Percentiles rank a stretch among this genome's conserved stretches.
These are phyloP conservation scores for Meliscaeva auricollis DNA, from an alignment of 2,888 invertebrate species.

Conservation along the genomic window DNA sequence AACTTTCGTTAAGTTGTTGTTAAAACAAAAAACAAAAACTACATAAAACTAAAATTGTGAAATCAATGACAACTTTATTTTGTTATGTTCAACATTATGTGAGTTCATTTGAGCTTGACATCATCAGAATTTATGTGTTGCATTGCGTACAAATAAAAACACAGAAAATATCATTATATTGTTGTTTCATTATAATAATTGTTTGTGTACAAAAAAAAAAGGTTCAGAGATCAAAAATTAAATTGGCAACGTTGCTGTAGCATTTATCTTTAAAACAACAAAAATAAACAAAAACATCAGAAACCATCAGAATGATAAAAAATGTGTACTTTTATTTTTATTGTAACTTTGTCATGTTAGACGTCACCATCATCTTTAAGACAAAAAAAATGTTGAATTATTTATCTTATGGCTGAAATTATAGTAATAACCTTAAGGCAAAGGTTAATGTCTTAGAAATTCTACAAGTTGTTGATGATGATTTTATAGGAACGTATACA, in stretches of 20 bases:
- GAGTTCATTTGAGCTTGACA: slow-evolving; percentile 66
- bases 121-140: slow-evolving; percentile 37
- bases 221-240: slow-evolving; percentile 63
- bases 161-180: slow-evolving; percentile 5
- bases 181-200: slow-evolving; percentile 35
- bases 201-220: slow-evolving; percentile 21
- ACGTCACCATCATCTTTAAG: not conserved
- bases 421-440: slow-evolving; percentile 29
- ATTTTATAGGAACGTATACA: slow-evolving; percentile 13
- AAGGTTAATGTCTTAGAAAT: slow-evolving; percentile 33
- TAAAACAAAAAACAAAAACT: not conserved
- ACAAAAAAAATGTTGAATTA: slow-evolving; percentile 11
- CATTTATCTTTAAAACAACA: slow-evolving; percentile 29
- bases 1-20: slow-evolving; percentile 45
- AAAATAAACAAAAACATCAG: not conserved
- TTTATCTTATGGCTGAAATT: slow-evolving; percentile 13
- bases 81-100: not conserved
- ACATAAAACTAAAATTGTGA: slow-evolving; percentile 18
- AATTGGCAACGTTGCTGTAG: slow-evolving; percentile 28
- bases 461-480: slow-evolving; percentile 9
- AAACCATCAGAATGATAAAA: slow-evolving; percentile 35
- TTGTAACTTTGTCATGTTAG: slow-evolving; percentile 10
- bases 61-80: slow-evolving; percentile 39
- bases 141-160: slow-evolving; percentile 58
- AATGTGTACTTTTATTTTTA: slow-evolving; percentile 14